Evolutionary conservation across 2,113 vertebrate genomes (phyloP), one percentile per base, ranked within the genome.

Genomic region (Apodemus speciosus): DNA sequence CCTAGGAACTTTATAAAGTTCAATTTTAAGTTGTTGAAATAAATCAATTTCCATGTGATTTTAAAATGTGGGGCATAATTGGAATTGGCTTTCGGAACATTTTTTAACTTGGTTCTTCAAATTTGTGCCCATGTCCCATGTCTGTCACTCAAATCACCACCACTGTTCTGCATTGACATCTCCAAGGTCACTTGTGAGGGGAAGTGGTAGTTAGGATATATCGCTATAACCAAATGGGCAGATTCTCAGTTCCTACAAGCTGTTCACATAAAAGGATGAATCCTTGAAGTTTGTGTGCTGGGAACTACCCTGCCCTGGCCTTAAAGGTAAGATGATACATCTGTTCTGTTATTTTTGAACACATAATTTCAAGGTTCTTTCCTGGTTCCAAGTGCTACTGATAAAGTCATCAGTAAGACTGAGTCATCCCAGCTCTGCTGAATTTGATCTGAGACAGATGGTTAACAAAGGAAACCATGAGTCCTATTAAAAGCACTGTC

Each of bases 401-500:
- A 49, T 14, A 72, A 56, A 62, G 23, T 10, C 8, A 2, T n/a
- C 2, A 18, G 25, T 13, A 2, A 23, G 46, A 62, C 53, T 5
- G 16, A 79, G 10, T 27, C 4, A 58, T 21, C 64, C 40, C 14
- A 25, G 5, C 40, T 21, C 14, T 69, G 53, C 0, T 75, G 69
- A 66, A 23, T 9, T 1, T 62, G 0, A 35, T 0, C 30, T 62
- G 83, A 80, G 64, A 81, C 6, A 58, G 35, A 38, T 40, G 16
- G 53, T 4, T 20, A 49, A 8, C 16, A 32, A 25, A 60, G 49
- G n/a, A 49, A 77, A 27, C 11, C 2, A n/a, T 20, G 21, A 6
- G 10, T 2, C 6, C 53, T 15, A 0, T 40, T 25, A 58, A 25
- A 3, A 4, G 21, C n/a, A 60, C 13, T 2, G 1, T 60, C 56